These are phyloP conservation scores for Nomada fabriciana DNA, from an alignment of 2,888 invertebrate species.

Conservation along the genomic window DNA sequence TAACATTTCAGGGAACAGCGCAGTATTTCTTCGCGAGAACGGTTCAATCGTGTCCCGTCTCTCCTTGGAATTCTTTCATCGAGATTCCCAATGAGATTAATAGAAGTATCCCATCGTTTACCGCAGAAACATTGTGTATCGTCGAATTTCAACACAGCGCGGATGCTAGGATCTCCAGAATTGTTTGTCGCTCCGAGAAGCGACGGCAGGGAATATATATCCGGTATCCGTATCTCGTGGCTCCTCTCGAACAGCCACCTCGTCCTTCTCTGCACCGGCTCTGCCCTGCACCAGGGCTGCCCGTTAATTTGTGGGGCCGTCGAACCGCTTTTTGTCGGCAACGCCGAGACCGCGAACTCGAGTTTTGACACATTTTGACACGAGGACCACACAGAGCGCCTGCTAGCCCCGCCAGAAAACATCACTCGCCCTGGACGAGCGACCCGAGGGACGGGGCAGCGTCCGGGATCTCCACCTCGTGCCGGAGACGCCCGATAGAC, in stretches of 20 bases:
- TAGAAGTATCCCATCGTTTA: neutral
- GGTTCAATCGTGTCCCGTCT: conserved; percentile 2
- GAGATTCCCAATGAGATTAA: neutral
- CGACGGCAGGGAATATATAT: conserved; percentile 26
- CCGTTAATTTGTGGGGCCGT: conserved; percentile 80
- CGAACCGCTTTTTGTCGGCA: conserved; percentile 76
- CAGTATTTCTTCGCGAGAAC: conserved; percentile 27
- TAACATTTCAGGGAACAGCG: conserved; percentile 48
- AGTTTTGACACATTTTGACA: conserved; percentile 84
- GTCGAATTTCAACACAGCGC: neutral
- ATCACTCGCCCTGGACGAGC: conserved; percentile 59
- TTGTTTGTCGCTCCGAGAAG: conserved; percentile 20
- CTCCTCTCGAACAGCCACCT: conserved; percentile 34
- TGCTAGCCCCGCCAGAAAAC: conserved; percentile 77
- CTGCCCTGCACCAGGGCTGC: conserved; percentile 45
- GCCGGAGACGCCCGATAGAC: conserved; percentile 74
- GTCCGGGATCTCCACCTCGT: conserved; percentile 29
- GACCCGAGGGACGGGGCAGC: conserved; percentile 30
- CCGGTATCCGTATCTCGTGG: neutral
- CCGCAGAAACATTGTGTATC: neutral
- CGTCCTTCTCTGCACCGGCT: conserved; percentile 5
- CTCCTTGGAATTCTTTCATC: conserved; percentile 33
- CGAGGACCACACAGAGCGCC: conserved; percentile 82
- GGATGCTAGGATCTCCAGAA: neutral
- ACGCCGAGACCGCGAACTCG: conserved; percentile 77